phyloP scores from a whole-genome alignment of 2,797 vertebrate genomes.

The Chelonia mydas region DNA sequence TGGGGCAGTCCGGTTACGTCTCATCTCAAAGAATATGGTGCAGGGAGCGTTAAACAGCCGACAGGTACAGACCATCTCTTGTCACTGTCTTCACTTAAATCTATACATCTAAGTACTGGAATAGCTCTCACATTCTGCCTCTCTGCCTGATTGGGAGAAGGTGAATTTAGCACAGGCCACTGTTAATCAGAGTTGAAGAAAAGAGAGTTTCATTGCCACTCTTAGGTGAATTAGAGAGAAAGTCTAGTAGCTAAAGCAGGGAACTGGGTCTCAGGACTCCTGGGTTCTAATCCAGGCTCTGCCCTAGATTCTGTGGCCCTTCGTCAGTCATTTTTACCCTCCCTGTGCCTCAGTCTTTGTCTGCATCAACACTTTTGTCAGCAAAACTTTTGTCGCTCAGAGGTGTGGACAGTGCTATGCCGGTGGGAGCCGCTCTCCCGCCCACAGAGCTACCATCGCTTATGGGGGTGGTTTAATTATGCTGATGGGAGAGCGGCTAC shows the following conservation, averaged over 20 bases:
- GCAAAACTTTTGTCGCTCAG: too few species aligned
- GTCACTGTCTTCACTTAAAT: constrained; percentile 52
- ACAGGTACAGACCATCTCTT: constrained; percentile 48
- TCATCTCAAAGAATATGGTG: fast-evolving
- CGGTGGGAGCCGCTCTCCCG: too few species aligned
- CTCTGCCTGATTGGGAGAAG: constrained; percentile 12
- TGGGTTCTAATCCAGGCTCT: neutral
- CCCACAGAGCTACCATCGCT: too few species aligned
- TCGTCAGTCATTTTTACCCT: too few species aligned
- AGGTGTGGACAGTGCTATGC: too few species aligned
- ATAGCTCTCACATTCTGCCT: neutral
- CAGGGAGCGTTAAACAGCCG: constrained; percentile 41
- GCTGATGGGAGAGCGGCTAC: too few species aligned
- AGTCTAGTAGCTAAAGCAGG: neutral
- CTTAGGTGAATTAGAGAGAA: neutral
- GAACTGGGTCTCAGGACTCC: neutral
- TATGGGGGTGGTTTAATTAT: too few species aligned
- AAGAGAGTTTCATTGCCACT: neutral
- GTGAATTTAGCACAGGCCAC: constrained; percentile 56
- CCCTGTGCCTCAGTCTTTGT: neutral
- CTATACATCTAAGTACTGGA: neutral
- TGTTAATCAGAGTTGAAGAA: constrained; percentile 41
- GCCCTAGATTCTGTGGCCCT: neutral
- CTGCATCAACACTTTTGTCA: too few species aligned
- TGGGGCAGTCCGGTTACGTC: neutral